Conservation (phyloP, 2,797 vertebrate species). For the Acanthiza pusilla region DNA sequence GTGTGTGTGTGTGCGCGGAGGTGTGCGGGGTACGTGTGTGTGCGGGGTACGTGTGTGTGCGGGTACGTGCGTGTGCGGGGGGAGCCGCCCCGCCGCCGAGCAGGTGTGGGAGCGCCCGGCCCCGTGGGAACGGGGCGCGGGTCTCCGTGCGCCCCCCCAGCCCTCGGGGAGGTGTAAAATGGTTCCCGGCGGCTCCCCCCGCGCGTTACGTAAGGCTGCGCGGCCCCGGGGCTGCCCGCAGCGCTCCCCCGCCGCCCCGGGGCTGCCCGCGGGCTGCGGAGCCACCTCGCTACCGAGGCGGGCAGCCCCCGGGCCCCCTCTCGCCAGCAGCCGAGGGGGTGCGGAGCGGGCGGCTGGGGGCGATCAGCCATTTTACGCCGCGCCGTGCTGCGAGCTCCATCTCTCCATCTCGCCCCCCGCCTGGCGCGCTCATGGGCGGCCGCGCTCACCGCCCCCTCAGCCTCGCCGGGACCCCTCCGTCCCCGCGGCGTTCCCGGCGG, state of each 20-base stretch:
- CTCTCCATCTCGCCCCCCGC: not conserved
- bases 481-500: not conserved
- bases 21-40: not conserved
- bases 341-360: not conserved
- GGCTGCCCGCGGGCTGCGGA: not conserved
- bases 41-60: not conserved
- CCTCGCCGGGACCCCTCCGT: not conserved
- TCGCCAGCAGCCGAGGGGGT: not conserved
- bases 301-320: not conserved
- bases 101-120: no score
- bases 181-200: not conserved
- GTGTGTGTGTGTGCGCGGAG: not conserved
- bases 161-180: not conserved
- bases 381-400: not conserved
- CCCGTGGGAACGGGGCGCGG: no score
- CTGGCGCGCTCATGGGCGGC: no score
- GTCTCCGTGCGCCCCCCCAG: not conserved
- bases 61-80: no score
- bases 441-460: not conserved
- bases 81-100: no score
- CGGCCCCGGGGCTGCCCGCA: not conserved
- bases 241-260: not conserved
- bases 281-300: not conserved
- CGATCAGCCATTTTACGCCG: conserved; percentile 73
- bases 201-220: conserved; percentile 10